These are phyloP conservation scores for Phyllotreta cruciferae DNA, from an alignment of 2,888 invertebrate genomes.

Conservation along the genomic window DNA sequence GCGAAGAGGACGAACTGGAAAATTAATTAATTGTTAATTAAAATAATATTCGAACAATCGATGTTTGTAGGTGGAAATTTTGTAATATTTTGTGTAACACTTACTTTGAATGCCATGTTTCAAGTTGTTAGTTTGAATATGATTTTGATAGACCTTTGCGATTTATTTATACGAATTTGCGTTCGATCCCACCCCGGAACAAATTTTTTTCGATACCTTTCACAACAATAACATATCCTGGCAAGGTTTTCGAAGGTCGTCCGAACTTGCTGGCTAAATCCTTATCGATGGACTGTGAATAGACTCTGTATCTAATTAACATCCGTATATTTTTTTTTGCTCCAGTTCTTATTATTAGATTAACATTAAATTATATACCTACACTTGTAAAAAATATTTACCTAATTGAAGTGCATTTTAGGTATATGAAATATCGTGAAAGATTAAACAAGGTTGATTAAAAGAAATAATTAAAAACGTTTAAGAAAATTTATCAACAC, in stretches of 20 bases:
- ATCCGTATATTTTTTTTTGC: conserved; percentile 1
- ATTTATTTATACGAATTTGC: conserved; percentile 27
- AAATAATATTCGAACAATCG: neutral
- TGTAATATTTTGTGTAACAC: conserved; percentile 16
- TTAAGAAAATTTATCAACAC: too few relatives aligned
- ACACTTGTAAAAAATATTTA: too few relatives aligned
- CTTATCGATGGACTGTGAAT: conserved; percentile 3
- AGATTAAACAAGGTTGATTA: too few relatives aligned
- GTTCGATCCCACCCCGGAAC: conserved; percentile 31
- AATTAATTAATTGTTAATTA: neutral
- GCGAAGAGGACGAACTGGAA: conserved; percentile 40
- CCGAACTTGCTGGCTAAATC: conserved; percentile 4
- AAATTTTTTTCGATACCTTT: conserved; percentile 31
- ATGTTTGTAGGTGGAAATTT: neutral
- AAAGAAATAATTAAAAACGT: too few relatives aligned
- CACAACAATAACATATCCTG: conserved; percentile 36
- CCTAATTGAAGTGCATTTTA: too few relatives aligned
- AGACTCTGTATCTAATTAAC: neutral
- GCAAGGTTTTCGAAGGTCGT: conserved; percentile 34
- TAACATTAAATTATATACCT: neutral
- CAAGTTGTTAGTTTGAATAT: conserved; percentile 26
- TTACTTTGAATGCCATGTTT: conserved; percentile 48
- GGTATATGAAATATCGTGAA: too few relatives aligned
- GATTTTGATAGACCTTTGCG: conserved; percentile 6
- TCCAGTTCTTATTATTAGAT: neutral